Evolutionary conservation across 2,113 vertebrate species (phyloP), one percentile per base, ranked within the genome.

Genomic region (Clarias macrocephalus): DNA sequence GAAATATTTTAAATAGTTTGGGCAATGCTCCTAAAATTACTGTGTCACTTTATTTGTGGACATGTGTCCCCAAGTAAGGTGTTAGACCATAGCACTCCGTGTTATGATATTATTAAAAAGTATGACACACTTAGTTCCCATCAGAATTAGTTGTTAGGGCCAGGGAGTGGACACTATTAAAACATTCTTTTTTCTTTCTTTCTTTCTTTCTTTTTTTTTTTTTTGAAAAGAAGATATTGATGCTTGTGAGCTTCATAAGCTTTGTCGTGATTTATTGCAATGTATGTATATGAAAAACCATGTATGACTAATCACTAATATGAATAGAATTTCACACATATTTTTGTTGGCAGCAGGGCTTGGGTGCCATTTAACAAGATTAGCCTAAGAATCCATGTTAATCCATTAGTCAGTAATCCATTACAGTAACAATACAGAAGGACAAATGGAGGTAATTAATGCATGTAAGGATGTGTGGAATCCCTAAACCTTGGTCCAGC

Each of bases 361-460:
- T n/a, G 21, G 6, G 30, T 80, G 85, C 42, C 62, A 86, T 80
- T 80, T 80, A 80, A 80, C 75, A 80, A 79, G 76, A 86, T 86
- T 86, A 86, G 63, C 57, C 63, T 56, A 59, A 70, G 28, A 65
- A 42, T 60, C 76, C 76, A 77, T 80, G 77, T 33, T 70, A 80
- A 86, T 80, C 76, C 85, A 68, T 80, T 70, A 86, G 70, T 42
- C 52, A 68, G 85, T 80, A 86, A 80, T 70, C 76, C 85, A 86
- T 66, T 79, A 86, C n/a, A 80, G 21, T 68, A 80, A 59, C 76
- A 86, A 80, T 80, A 80, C 28, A 70, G 63, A 70, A 80, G 63
- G n/a, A 65, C 63, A 59, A 80, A 80, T 70, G 42, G 66, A 37
- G 66, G 28, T 86, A 30, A 86, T 86, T 70, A 68, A 65, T 68